Conservation (phyloP, 2,797 vertebrate genomes). For the Hapalemur alaotrensis region DNA sequence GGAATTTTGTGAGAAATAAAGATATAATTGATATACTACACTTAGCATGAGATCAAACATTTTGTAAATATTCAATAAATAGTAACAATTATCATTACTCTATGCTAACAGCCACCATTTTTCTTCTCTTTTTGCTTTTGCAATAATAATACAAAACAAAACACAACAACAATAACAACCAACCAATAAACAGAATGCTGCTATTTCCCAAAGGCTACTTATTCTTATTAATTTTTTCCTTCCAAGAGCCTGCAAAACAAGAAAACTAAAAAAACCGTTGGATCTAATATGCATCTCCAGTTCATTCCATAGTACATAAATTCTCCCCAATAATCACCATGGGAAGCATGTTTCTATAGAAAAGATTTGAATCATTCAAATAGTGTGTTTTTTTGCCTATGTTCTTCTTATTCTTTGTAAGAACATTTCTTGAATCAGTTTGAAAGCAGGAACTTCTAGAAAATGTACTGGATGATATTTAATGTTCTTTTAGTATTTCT, state of each 20-base stretch:
- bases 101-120: neutral
- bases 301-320: neutral
- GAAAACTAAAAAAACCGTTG: neutral
- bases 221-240: neutral
- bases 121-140: neutral
- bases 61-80: neutral
- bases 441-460: neutral
- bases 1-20: neutral
- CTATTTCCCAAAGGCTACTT: neutral
- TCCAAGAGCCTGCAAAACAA: neutral
- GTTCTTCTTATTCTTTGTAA: neutral
- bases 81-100: neutral
- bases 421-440: neutral
- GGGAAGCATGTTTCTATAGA: neutral
- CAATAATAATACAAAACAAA: neutral
- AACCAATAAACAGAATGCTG: neutral
- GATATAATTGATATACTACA: neutral
- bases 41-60: neutral
- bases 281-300: neutral
- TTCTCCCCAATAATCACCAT: neutral
- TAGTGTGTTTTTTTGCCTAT: neutral
- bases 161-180: neutral
- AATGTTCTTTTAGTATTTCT: neutral
- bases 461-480: neutral
- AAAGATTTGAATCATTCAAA: neutral